Conservation (phyloP, 53 echinoderm and acorn worm genomes). For the Holothuria leucospilota region DNA sequence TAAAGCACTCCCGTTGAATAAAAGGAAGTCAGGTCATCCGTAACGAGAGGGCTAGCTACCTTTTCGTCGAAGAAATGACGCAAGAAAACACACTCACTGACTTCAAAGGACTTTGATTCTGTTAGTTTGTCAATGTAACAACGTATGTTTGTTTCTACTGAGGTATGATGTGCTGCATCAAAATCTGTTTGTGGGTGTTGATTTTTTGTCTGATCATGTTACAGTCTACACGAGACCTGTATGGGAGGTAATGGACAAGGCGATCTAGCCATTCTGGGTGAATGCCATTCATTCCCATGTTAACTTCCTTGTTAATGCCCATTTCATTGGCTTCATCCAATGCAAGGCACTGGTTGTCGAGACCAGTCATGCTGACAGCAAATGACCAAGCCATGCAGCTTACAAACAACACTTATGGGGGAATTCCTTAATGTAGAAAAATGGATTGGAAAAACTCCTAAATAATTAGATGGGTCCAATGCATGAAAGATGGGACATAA, state of each 20-base stretch:
- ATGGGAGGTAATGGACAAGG: constrained; percentile 24
- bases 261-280: constrained; percentile 1
- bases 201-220: background rate
- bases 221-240: background rate
- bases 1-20: constrained; percentile 20
- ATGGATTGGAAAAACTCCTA: constrained; percentile 45
- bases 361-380: constrained; percentile 48
- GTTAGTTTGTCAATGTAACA: background rate
- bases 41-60: background rate
- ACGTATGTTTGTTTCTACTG: constrained; percentile 4
- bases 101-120: background rate
- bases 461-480: constrained; percentile 57
- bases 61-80: background rate
- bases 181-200: no score
- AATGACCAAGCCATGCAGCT: constrained; percentile 57
- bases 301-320: constrained; percentile 47
- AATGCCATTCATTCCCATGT: constrained; percentile 38
- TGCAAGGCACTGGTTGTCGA: constrained; percentile 40
- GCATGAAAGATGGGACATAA: constrained; percentile 65
- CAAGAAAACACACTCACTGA: background rate
- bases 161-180: no score
- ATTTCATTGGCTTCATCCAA: constrained; percentile 69
- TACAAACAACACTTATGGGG: constrained; percentile 6
- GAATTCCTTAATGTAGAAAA: constrained; percentile 25
- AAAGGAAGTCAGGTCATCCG: constrained; percentile 7